phyloP scores from a whole-genome alignment of 2,888 invertebrate genomes.

The Vannuccia rotundouncinata region DNA sequence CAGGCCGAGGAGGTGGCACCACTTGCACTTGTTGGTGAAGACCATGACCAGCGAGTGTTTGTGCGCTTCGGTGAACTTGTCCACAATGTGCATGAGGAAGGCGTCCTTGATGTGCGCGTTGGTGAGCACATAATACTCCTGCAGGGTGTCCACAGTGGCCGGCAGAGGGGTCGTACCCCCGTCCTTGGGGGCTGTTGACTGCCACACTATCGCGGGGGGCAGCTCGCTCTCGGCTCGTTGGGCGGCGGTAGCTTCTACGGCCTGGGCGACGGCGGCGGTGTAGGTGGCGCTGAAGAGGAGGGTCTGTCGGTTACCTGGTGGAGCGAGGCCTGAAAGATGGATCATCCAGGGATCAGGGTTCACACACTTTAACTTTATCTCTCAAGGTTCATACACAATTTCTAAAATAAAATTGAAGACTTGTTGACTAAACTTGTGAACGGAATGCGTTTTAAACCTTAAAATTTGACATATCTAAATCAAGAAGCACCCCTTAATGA shows the following conservation, averaged over 20 bases:
- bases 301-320: conserved; percentile 75
- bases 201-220: conserved; percentile 7
- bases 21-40: conserved; percentile 93
- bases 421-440: too few species aligned
- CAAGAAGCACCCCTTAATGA: conserved; percentile 51
- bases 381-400: too few species aligned
- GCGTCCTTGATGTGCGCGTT: conserved; percentile 85
- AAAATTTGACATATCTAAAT: too few species aligned
- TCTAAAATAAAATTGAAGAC: too few species aligned
- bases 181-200: conserved; percentile 51
- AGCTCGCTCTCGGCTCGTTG: neutral
- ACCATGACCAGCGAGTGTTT: conserved; percentile 78
- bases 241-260: neutral
- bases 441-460: too few species aligned
- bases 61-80: conserved; percentile 65
- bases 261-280: conserved; percentile 65
- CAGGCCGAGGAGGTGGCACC: conserved; percentile 82
- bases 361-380: too few species aligned
- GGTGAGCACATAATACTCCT: conserved; percentile 81
- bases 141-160: conserved; percentile 78
- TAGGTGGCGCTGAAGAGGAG: conserved; percentile 91
- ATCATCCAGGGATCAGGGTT: too few species aligned
- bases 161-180: neutral
- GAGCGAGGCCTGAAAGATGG: too few species aligned
- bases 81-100: conserved; percentile 65